A percentile compares a stretch with the other conserved stretches of the same genome.
phyloP scores from a whole-genome alignment of 2,888 invertebrate genomes.

The Ellobium chinense region DNA sequence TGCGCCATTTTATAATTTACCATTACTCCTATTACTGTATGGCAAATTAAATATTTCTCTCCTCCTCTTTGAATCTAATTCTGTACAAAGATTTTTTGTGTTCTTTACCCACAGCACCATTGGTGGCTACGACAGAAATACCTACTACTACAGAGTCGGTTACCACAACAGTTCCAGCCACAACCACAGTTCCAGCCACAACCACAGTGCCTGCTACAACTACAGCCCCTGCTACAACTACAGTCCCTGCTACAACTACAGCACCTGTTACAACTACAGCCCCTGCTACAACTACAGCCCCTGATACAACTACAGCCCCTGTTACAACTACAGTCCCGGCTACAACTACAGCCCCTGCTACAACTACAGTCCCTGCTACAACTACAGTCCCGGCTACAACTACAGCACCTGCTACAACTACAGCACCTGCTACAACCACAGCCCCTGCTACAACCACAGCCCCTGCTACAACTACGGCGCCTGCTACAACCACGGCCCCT shows the following conservation, averaged over 20 bases:
- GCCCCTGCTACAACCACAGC: background rate
- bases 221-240: slow-evolving; percentile 2
- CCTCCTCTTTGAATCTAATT: background rate
- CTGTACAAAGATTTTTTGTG: no score
- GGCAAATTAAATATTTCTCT: no score
- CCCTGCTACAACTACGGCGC: background rate
- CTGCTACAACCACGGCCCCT: slow-evolving; percentile 2
- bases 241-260: background rate
- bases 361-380: background rate
- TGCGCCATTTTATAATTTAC: background rate
- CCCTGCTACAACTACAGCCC: background rate
- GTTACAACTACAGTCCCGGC: background rate
- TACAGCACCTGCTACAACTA: background rate
- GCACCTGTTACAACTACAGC: background rate
- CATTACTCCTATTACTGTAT: background rate
- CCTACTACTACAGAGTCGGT: no score
- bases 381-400: background rate
- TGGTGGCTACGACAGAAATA: background rate
- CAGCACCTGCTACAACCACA: background rate
- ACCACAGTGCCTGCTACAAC: background rate
- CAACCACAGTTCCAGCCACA: background rate
- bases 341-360: background rate
- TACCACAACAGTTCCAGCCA: background rate
- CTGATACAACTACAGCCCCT: background rate
- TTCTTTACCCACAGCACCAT: background rate